These are phyloP conservation scores for Albula goreensis DNA, from an alignment of 2,113 vertebrate genomes.

Conservation along the genomic window DNA sequence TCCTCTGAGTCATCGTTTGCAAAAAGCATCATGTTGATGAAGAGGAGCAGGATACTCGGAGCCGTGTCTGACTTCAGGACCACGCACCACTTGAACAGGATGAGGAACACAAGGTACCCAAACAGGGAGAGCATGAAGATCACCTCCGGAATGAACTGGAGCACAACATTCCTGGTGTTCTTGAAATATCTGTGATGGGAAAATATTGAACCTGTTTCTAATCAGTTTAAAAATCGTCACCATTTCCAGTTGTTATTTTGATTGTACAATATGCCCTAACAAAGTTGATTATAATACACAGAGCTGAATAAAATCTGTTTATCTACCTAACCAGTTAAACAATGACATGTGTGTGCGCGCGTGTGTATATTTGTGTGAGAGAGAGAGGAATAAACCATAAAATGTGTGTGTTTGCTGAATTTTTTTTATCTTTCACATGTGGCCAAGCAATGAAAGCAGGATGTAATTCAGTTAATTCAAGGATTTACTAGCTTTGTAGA, in stretches of 20 bases:
- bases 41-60: constrained; percentile 56
- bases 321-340: background rate
- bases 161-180: constrained; percentile 38
- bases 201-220: background rate
- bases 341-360: background rate
- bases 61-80: constrained; percentile 36
- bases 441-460: no score
- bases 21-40: constrained; percentile 60
- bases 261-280: background rate
- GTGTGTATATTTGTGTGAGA: background rate
- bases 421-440: no score
- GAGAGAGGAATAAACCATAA: no score
- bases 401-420: no score
- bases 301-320: no score
- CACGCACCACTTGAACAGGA: constrained; percentile 54
- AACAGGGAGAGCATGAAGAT: constrained; percentile 52
- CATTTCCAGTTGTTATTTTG: background rate
- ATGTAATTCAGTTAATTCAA: no score
- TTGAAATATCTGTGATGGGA: constrained; percentile 42
- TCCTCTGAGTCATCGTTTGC: constrained; percentile 26
- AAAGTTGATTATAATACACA: background rate
- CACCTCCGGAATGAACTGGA: constrained; percentile 53
- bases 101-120: constrained; percentile 54
- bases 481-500: no score
- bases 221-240: background rate